A percentile compares a stretch with the other conserved stretches of the same genome.
phyloP scores from a whole-genome alignment of 53 echinoderm and acorn worm genomes.

The Crossaster papposus region DNA sequence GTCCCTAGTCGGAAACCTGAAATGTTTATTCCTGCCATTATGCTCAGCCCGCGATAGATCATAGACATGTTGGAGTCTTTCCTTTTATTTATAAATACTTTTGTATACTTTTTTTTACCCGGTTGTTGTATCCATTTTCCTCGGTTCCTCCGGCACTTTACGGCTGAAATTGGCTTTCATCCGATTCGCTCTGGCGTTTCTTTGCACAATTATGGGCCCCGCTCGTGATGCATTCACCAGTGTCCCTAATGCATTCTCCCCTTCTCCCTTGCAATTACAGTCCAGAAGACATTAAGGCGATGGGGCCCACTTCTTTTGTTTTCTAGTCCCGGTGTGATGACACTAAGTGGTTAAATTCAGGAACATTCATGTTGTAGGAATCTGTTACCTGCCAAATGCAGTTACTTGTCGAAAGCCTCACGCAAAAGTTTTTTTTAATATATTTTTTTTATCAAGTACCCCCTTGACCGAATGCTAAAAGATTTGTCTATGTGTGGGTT shows the following conservation, averaged over 20 bases:
- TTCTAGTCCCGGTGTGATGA: not conserved
- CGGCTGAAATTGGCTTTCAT: not conserved
- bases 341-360: not conserved
- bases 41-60: not conserved
- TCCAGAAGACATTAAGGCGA: not conserved
- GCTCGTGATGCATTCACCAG: not conserved
- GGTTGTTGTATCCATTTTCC: not conserved
- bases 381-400: not conserved
- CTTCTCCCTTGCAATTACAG: not conserved
- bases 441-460: too few species aligned
- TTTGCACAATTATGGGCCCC: not conserved
- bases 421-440: not conserved
- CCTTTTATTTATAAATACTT: not conserved
- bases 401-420: not conserved
- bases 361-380: not conserved
- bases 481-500: too few species aligned
- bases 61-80: constrained; percentile 3
- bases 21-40: not conserved
- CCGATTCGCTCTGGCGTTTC: not conserved
- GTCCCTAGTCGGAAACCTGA: not conserved
- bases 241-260: not conserved
- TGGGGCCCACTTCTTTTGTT: not conserved
- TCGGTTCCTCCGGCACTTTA: not conserved
- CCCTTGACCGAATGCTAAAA: too few species aligned
- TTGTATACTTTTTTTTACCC: not conserved